Base-by-base conservation (phyloP, 2,888 invertebrate genomes). In the Eubasilissa splendida region DNA sequence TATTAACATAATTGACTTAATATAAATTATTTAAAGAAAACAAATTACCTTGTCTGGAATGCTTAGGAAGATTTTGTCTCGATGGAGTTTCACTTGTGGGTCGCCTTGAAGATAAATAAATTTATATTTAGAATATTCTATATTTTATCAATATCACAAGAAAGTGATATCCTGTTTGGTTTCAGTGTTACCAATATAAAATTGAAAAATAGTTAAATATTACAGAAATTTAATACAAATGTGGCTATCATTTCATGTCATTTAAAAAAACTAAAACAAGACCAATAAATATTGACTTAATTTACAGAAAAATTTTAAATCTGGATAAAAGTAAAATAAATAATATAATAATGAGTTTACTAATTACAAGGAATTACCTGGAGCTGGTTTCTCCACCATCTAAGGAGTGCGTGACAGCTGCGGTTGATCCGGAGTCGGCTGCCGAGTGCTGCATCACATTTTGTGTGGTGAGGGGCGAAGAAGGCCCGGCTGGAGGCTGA, bases 21-120 rank as follows among this genome's bases (percentile, higher is more conserved):
- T 22, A 22, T 22, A 22, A 22, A 14, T 60, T n/a, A n/a, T 60
- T n/a, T n/a, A 60, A 60, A 56, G 9, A 11, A 56, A 42, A 12
- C 31, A 42, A 66, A 31, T 53, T 87, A 90, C 90, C 90, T 89
- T 90, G 90, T 86, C 90, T 87, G 4, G 90, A 90, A 85, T 90
- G 90, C 73, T 89, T 89, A 2, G 88, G 87, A 59, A 73, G 65
- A 50, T 53, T 74, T 87, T 87, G 9, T 88, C 86, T 7, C 88
- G 86, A 0, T 88, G 86, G 0, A 88, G 88, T 0, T 89, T 86
- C 85, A 90, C 90, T 1, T 89, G 90, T 9, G 89, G 89, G 10
- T 88, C 89, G 80, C 83, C 90, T 90, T 86, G 75, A 85, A 86
- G 84, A 42, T 42, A 42, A 7, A 42, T 42, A 22, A 22, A 22